phyloP scores from a whole-genome alignment of 2,797 vertebrate genomes.

The Phataginus tricuspis region DNA sequence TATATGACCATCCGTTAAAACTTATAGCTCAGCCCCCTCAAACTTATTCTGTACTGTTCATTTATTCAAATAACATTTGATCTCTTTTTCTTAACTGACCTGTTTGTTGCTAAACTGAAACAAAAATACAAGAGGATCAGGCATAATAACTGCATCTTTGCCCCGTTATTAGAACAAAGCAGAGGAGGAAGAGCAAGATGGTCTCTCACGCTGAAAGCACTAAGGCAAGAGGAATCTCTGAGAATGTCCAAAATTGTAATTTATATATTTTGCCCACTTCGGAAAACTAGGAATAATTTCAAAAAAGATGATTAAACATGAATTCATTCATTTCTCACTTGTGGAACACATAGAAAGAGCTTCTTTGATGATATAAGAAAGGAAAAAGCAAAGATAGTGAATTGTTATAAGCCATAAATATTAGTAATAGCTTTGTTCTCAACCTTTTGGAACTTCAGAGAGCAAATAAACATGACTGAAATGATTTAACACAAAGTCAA shows the following conservation, averaged over 20 bases:
- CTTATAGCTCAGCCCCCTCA: conserved; percentile 80
- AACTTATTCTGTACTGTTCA: conserved; percentile 70
- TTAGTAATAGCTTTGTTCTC: background rate
- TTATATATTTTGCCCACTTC: background rate
- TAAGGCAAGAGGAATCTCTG: background rate
- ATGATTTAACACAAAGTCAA: conserved; percentile 36
- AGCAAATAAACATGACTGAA: conserved; percentile 3
- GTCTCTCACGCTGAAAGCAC: background rate
- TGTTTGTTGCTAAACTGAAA: conserved; percentile 29
- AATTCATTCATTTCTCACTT: background rate
- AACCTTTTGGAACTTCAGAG: background rate
- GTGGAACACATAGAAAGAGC: background rate
- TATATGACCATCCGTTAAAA: conserved; percentile 79
- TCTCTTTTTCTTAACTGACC: conserved; percentile 63
- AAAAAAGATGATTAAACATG: background rate
- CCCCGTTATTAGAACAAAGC: background rate
- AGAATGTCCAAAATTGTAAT: background rate
- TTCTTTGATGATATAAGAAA: background rate
- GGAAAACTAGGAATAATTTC: background rate
- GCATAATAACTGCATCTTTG: background rate
- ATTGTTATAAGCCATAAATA: background rate
- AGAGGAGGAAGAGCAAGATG: background rate
- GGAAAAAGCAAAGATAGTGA: background rate
- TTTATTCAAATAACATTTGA: conserved; percentile 13
- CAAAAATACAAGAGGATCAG: background rate